These are phyloP conservation scores for Molorchus minor DNA, from an alignment of 2,888 invertebrate species.

Conservation along the genomic window DNA sequence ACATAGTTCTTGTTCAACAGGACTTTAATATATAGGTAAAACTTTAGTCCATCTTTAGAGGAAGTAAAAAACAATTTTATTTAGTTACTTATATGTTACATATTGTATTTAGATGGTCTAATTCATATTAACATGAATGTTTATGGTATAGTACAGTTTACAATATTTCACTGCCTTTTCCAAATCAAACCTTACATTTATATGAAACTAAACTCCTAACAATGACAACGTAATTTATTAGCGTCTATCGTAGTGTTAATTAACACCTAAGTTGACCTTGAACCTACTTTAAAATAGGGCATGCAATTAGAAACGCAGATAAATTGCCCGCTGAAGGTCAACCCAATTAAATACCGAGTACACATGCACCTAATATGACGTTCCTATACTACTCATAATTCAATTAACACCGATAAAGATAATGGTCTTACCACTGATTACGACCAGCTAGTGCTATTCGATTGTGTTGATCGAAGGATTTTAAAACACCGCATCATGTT, in stretches of 20 bases:
- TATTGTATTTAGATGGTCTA: too few relatives aligned
- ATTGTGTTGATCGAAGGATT: not conserved
- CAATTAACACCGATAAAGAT: slow-evolving; percentile 19
- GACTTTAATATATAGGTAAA: too few relatives aligned
- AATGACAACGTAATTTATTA: not conserved
- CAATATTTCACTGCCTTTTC: not conserved
- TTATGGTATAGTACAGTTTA: too few relatives aligned
- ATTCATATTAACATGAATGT: too few relatives aligned
- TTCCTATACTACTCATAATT: slow-evolving; percentile 7
- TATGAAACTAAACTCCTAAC: not conserved
- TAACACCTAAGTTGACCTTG: not conserved
- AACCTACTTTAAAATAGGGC: not conserved
- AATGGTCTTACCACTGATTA: slow-evolving; percentile 3
- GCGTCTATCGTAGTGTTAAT: not conserved
- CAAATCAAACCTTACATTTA: not conserved
- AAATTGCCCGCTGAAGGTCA: slow-evolving; percentile 25
- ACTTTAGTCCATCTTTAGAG: too few relatives aligned
- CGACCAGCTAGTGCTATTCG: not conserved
- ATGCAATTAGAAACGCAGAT: not conserved
- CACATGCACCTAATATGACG: slow-evolving; percentile 7
- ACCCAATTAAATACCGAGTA: slow-evolving; percentile 15
- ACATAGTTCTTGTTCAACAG: too few relatives aligned
- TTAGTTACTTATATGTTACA: too few relatives aligned
- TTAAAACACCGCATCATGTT: slow-evolving; percentile 4
- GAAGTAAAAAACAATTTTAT: too few relatives aligned